Evolutionary conservation across 1,140 invertebrate genomes (phyloP).

Genomic region (Diabrotica virgifera): DNA sequence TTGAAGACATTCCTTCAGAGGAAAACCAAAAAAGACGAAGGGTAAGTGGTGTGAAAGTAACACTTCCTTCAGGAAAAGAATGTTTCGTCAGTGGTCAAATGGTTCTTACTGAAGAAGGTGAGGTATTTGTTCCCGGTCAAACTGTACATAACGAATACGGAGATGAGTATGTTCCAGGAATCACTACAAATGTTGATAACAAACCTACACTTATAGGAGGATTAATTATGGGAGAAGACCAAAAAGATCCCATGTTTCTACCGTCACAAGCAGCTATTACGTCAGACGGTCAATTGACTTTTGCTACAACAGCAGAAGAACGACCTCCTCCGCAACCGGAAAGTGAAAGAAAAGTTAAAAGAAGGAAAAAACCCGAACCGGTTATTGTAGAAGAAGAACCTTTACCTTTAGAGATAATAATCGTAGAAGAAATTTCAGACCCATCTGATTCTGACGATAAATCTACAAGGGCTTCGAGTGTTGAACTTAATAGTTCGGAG

Average conservation of each 20-base stretch:
- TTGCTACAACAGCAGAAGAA: conserved; percentile 46
- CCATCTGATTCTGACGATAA: conserved; percentile 29
- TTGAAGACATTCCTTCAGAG: conserved; percentile 59
- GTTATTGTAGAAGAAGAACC: conserved; percentile 24
- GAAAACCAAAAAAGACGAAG: conserved; percentile 59
- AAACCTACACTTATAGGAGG: conserved; percentile 65
- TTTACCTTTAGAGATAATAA: conserved; percentile 28
- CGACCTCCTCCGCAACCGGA: conserved; percentile 36
- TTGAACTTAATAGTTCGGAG: conserved; percentile 35
- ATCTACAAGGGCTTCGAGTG: conserved; percentile 25
- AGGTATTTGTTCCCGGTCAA: conserved; percentile 70
- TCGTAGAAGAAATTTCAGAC: conserved; percentile 23
- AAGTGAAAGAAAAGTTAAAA: conserved; percentile 32
- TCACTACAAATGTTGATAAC: conserved; percentile 65
- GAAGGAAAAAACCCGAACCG: conserved; percentile 33
- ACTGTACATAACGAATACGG: conserved; percentile 67
- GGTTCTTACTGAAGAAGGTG: conserved; percentile 64
- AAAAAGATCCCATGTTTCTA: conserved; percentile 52
- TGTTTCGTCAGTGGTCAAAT: conserved; percentile 68
- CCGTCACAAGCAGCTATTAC: conserved; percentile 58
- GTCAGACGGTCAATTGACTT: conserved; percentile 52
- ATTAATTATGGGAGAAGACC: conserved; percentile 45
- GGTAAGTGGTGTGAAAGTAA: conserved; percentile 44
- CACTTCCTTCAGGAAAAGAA: conserved; percentile 47
- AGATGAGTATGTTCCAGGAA: conserved; percentile 67